phyloP scores from a whole-genome alignment of 2,113 vertebrate genomes.

The Rhinolophus ferrumequinum region DNA sequence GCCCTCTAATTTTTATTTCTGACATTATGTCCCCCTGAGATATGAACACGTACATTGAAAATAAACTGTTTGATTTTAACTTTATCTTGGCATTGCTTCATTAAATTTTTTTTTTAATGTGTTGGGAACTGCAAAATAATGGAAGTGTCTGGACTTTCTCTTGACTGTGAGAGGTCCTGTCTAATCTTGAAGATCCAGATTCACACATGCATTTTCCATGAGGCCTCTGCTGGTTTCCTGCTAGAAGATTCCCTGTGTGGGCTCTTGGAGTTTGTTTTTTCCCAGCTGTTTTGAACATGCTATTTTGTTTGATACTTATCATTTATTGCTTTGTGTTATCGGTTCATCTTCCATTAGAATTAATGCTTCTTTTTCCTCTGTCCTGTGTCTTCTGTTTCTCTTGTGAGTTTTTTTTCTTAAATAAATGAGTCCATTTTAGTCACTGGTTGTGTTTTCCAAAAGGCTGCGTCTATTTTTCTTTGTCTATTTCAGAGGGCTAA shows the following conservation, averaged over 20 bases:
- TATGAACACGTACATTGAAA: slow-evolving; percentile 9
- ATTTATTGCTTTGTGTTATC: background rate
- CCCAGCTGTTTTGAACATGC: background rate
- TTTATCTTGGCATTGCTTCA: background rate
- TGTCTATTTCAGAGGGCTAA: background rate
- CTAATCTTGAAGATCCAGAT: background rate
- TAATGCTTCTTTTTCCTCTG: background rate
- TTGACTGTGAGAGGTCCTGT: background rate
- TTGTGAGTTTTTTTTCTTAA: background rate
- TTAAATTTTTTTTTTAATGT: background rate
- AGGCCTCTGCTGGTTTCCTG: background rate
- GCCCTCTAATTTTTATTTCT: background rate
- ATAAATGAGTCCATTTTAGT: background rate
- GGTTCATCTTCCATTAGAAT: background rate
- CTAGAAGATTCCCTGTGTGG: background rate
- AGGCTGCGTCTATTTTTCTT: background rate
- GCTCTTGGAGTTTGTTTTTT: background rate
- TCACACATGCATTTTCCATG: background rate
- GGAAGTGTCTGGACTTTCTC: background rate
- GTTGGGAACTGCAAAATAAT: background rate
- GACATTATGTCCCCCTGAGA: background rate
- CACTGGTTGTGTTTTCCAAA: background rate
- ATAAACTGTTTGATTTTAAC: background rate
- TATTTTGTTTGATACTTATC: background rate
- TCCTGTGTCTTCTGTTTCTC: background rate